Evolutionary conservation across 2,113 vertebrate genomes (phyloP).

Genomic region (Spea bombifrons): DNA sequence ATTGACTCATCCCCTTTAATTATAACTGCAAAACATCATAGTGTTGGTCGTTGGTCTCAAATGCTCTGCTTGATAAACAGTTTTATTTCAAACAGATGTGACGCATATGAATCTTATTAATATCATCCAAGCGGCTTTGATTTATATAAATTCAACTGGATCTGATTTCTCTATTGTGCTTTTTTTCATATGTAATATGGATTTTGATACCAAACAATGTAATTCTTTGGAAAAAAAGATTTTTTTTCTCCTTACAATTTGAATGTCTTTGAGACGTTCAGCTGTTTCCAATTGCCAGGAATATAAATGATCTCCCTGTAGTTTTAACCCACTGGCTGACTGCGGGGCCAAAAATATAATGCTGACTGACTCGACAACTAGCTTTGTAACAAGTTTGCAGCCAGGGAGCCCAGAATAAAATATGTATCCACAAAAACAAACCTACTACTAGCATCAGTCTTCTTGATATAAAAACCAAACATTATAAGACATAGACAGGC

Average conservation of each 20-base stretch:
- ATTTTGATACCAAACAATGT: not conserved
- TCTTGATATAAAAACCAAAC: too few relatives aligned
- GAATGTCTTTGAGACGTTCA: conserved; percentile 53
- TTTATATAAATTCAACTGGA: not conserved
- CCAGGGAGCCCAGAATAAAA: too few relatives aligned
- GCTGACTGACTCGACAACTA: too few relatives aligned
- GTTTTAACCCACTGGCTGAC: too few relatives aligned
- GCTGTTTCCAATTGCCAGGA: conserved; percentile 75
- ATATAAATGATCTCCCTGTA: conserved; percentile 57
- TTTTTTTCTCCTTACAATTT: too few relatives aligned
- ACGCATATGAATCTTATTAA: not conserved
- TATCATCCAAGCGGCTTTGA: not conserved
- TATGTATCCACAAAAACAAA: too few relatives aligned
- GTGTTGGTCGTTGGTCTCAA: not conserved
- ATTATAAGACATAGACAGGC: too few relatives aligned
- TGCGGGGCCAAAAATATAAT: too few relatives aligned
- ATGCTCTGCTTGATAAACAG: not conserved
- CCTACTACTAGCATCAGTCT: too few relatives aligned
- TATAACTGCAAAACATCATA: not conserved
- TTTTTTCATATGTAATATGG: too few relatives aligned
- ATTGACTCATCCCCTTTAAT: too few relatives aligned
- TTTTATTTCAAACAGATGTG: conserved; percentile 16
- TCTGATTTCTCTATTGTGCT: not conserved
- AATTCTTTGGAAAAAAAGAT: not conserved
- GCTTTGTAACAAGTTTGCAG: too few relatives aligned